Base-by-base conservation (phyloP, 2,888 invertebrate species). In the Caradrina kadenii region DNA sequence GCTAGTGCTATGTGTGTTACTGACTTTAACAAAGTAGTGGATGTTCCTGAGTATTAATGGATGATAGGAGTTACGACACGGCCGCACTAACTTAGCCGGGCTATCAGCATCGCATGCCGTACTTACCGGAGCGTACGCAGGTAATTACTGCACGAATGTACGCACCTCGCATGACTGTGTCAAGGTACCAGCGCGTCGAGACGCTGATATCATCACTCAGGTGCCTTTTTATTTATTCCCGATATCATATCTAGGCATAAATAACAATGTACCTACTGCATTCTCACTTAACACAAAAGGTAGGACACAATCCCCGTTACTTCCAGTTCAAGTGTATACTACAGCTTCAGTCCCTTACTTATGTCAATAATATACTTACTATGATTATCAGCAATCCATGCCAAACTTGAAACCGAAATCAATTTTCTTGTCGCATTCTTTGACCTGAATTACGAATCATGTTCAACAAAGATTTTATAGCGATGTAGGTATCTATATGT, bases 51-150 rank as follows among this genome's bases (percentile, higher is more conserved):
- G 45, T 45, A 26, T 35, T 26, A n/a, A 35, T 45, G 7, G 21
- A 21, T 19, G 8, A 1, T 15, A 19, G 13, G 31, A 49, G 19
- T 39, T 11, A 26, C 8, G 17, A 53, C 42, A 48, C 31, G 19
- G 5, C 2, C 8, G 11, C 22, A 53, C 6, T 48, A 26, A 59
- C 17, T 58, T 39, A 22, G 19, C 1, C 7, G 6, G 54, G 19
- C 55, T 56, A 61, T 48, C 35, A 56, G 22, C 63, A 54, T 45
- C 49, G 21, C 60, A 52, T 54, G 21, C 53, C 52, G 31, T 22
- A 35, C 50, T 52, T 35, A 62, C n/a, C 48, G 45, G 52, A 56
- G 53, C 22, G 65, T 19, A 4, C 17, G 42, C 39, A 49, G 65
- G 39, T 54, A 69, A 56, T 61, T 48, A 66, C 26, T 53, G 52